Evolutionary conservation across 2,888 invertebrate species (phyloP), one percentile per base, ranked within the genome.

Genomic region (Hetaerina titia): DNA sequence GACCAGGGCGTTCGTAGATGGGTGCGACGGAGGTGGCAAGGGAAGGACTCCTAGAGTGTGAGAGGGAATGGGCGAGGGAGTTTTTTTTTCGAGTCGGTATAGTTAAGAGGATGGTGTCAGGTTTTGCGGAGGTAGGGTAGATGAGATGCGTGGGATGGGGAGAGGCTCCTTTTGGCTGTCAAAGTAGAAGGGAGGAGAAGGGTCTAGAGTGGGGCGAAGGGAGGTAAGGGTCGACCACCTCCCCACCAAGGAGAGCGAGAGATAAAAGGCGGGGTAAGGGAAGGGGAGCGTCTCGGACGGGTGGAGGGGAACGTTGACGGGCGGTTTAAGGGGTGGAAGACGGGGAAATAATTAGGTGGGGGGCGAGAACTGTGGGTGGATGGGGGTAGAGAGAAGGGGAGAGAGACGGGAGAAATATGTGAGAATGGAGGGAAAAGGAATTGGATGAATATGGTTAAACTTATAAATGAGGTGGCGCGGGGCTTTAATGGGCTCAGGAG

Each of bases 81-180:
- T 31, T 31, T 31, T 81, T 81, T 31, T 81, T 9, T 31, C 64
- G 92, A 64, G 45, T 64, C 92, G 92, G 69, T 92, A 69, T 45
- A 74, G 92, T 69, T 92, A 92, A 15, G 92, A 64, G 92, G 56
- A 56, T n/a, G 92, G 92, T 92, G 92, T 92, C 92, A 92, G 92
- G 92, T 92, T 45, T 92, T 74, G 92, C 69, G 56, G 90, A 90
- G 90, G 22, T 31, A 64, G 63, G 17, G 31, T n/a, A 25, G 22
- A 31, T 31, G 22, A 45, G 90, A 11, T n/a, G 64, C 57, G 89
- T 25, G 90, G 31, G 45, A 31, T 31, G 22, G 90, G 13, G 22
- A 15, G 15, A 9, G 25, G 22, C 8, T 25, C 9, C 25, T 60
- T 56, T 19, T 15, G 90, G 90, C 1, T 22, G 31, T 7, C 17